Conservation (phyloP, 2,888 invertebrate species). For the Formica aserva region DNA sequence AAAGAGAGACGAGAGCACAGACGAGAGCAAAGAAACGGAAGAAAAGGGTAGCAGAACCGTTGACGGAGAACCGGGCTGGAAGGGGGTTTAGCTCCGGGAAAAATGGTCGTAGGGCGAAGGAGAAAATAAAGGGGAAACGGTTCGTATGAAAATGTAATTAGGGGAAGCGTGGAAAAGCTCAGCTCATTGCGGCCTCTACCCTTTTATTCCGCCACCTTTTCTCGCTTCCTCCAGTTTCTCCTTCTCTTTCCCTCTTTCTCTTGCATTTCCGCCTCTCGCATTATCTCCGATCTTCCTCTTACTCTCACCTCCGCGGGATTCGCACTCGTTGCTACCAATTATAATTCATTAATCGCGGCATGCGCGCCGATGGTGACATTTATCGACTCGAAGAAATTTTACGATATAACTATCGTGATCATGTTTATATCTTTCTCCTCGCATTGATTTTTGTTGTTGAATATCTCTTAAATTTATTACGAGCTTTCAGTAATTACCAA, state of each 20-base stretch:
- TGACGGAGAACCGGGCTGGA: conserved; percentile 65
- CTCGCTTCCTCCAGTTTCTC: conserved; percentile 57
- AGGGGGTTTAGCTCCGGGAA: conserved; percentile 73
- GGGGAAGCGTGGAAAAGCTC: conserved; percentile 80
- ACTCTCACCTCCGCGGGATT: conserved; percentile 33
- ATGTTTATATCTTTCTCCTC: not conserved
- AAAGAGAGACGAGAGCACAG: conserved; percentile 48
- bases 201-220: conserved; percentile 75
- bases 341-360: conserved; percentile 75
- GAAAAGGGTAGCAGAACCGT: conserved; percentile 60
- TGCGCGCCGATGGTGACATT: conserved; percentile 54
- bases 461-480: not conserved
- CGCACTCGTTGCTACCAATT: conserved; percentile 66
- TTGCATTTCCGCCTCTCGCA: conserved; percentile 31
- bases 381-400: conserved; percentile 17
- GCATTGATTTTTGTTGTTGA: not conserved
- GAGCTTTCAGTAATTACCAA: conserved; percentile 3
- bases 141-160: conserved; percentile 83
- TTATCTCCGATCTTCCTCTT: not conserved
- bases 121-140: conserved; percentile 80
- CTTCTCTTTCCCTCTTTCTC: conserved; percentile 47
- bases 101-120: conserved; percentile 76
- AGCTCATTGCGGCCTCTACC: conserved; percentile 80
- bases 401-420: conserved; percentile 8
- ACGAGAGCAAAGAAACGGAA: conserved; percentile 61